Conservation (phyloP, 2,113 vertebrate genomes). For the Bubo scandiacus region DNA sequence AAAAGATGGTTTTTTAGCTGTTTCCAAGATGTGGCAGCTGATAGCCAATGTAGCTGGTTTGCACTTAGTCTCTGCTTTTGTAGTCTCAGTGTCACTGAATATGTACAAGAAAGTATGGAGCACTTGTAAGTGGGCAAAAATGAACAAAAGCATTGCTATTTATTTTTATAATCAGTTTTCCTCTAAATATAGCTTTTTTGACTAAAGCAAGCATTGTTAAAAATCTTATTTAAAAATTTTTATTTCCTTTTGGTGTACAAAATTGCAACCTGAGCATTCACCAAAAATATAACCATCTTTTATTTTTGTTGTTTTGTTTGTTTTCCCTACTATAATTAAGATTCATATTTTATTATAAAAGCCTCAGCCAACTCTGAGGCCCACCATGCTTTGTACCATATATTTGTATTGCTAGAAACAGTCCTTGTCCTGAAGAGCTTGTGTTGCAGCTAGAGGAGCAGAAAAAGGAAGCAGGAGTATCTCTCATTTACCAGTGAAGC, state of each 20-base stretch:
- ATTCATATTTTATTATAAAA: not conserved
- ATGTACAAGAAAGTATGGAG: not conserved
- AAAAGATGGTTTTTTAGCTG: not conserved
- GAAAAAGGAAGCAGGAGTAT: not conserved
- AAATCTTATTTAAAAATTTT: not conserved
- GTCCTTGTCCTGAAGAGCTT: conserved; percentile 2
- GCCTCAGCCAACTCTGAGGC: not conserved
- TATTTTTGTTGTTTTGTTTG: not conserved
- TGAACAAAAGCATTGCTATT: not conserved
- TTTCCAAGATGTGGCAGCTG: not conserved
- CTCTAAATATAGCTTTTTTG: not conserved
- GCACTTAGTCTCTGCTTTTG: not conserved
- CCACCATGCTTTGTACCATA: not conserved
- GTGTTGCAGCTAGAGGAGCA: not conserved
- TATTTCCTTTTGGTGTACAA: not conserved
- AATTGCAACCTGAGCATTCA: not conserved
- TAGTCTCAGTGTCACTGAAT: not conserved
- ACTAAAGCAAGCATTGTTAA: not conserved
- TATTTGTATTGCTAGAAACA: not conserved
- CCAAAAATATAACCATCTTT: not conserved
- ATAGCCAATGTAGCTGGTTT: not conserved
- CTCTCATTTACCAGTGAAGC: not conserved
- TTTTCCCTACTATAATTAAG: not conserved
- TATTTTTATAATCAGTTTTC: not conserved
- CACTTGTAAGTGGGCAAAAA: not conserved